Evolutionary conservation across 2,113 vertebrate genomes (phyloP), one percentile per base, ranked within the genome.

Genomic region (Motacilla alba): DNA sequence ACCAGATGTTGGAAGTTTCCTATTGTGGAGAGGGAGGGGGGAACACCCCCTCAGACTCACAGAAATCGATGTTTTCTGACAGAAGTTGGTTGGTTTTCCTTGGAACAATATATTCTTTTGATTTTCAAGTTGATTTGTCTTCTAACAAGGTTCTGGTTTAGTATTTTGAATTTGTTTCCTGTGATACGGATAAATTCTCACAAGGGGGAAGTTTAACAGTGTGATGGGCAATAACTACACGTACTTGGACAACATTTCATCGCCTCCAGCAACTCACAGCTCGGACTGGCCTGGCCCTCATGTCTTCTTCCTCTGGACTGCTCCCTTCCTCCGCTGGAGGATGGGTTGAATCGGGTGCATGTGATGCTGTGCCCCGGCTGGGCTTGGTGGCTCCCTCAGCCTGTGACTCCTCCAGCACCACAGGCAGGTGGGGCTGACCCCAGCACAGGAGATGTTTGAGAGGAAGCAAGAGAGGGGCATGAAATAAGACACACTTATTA

Each of bases 1-100:
- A 98, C 98, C 99, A 99, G 98, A 98, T 99, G 99, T 99, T 99
- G 98, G 98, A 99, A 99, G 98, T 99, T 99, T 99, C 98, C 99
- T 98, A 97, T 98, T 97, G 39, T 89, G 69, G 95, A 87, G 93
- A 84, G 92, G 92, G 87, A 97, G 98, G 94, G 55, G 95, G 93
- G 22, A 53, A 89, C 96, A 95, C 97, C 98, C 98, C 98, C 96
- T 96, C 93, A 85, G 98, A 98, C 98, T 98, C 98, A 98, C 97
- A 98, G 97, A 98, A 98, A 99, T 99, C 99, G 83, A 98, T 99
- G 98, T 97, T 97, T 92, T 95, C 97, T 98, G 96, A 97, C 96
- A 97, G 97, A 98, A 96, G 84, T 97, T 98, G 96, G 91, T 97
- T 97, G 87, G 94, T 94, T 97, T 98, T 98, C 94, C 90, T 93